A percentile compares a stretch with the other conserved stretches of the same genome.
Conservation (phyloP, 2,113 vertebrate species). For the Ammospiza nelsoni region DNA sequence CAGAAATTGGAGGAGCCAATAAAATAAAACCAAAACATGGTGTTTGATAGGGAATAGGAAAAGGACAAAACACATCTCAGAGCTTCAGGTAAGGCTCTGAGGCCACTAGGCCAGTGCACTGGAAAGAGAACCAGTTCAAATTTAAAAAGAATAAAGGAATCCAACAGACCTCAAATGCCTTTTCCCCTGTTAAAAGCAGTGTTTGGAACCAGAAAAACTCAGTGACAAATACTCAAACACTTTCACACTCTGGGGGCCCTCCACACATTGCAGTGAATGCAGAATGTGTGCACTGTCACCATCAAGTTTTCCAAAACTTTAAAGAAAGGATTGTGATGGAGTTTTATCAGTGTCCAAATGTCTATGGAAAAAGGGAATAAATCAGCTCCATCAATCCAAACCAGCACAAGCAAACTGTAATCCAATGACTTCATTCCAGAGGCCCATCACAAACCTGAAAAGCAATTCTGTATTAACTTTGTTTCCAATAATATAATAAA, state of each 20-base stretch:
- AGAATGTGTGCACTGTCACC: fast-evolving
- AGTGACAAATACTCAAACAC: background rate
- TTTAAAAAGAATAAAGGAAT: background rate
- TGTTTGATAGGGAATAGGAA: background rate
- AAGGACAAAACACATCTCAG: background rate
- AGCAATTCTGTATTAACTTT: slow-evolving; percentile 6
- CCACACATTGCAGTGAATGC: background rate
- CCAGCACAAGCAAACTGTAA: background rate
- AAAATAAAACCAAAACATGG: background rate
- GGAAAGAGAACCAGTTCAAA: background rate
- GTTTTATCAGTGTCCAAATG: background rate
- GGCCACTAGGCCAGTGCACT: background rate
- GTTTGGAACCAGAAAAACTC: background rate
- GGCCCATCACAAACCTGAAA: background rate
- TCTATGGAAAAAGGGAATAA: background rate
- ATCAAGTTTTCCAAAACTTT: background rate
- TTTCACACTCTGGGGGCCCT: background rate
- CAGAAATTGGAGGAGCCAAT: background rate
- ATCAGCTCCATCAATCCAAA: background rate
- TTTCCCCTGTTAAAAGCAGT: background rate
- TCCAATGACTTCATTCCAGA: slow-evolving; percentile 13
- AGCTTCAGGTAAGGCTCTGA: background rate
- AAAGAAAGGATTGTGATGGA: background rate
- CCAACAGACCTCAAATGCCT: background rate
- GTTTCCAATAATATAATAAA: slow-evolving; percentile 34